Conservation (phyloP, 2,888 invertebrate genomes). For the Macrosiphum euphorbiae region DNA sequence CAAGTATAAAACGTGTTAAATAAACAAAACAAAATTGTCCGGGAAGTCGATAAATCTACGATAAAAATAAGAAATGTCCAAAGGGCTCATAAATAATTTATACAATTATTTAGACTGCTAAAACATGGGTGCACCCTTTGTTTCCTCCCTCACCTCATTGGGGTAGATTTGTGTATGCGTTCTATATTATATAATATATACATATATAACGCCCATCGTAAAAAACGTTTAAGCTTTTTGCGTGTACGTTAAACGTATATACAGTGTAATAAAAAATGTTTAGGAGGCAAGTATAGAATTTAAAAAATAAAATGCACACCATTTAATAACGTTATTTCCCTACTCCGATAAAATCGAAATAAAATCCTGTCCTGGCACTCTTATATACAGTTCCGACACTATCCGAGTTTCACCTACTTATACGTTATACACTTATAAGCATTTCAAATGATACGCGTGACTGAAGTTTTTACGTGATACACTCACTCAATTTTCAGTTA, state of each 20-base stretch:
- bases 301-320: background rate
- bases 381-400: background rate
- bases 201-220: constrained; percentile 17
- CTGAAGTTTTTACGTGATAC: background rate
- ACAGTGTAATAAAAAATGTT: constrained; percentile 11
- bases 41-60: constrained; percentile 45
- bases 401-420: background rate
- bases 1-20: constrained; percentile 32
- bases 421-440: background rate
- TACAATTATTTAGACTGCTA: constrained; percentile 60
- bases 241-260: constrained; percentile 1
- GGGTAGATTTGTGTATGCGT: constrained; percentile 32
- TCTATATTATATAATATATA: background rate
- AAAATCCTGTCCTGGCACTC: background rate
- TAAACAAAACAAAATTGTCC: constrained; percentile 27
- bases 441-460: background rate
- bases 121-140: constrained; percentile 48
- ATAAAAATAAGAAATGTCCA: constrained; percentile 52
- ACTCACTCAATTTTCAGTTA: background rate
- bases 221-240: constrained; percentile 37
- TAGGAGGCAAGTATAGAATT: background rate
- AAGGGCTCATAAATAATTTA: constrained; percentile 57
- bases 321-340: background rate
- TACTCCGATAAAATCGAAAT: constrained; percentile 50
- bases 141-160: constrained; percentile 28